These are phyloP conservation scores for Drosophila setosimentum DNA, from an alignment of 2,888 invertebrate genomes.

Conservation along the genomic window DNA sequence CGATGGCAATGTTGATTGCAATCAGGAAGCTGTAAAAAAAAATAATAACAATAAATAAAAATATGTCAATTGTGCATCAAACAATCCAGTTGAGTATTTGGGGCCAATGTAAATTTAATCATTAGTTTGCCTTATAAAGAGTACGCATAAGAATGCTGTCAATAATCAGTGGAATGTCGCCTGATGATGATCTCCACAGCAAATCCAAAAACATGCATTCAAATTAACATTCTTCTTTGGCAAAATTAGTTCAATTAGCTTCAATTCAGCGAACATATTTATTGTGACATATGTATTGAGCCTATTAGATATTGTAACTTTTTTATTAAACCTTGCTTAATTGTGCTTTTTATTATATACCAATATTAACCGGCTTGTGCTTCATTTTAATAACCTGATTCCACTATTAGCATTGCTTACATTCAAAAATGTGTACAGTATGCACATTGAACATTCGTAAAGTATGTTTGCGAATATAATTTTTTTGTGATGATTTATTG, in stretches of 20 bases:
- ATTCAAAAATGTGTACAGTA: background rate
- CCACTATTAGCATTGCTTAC: background rate
- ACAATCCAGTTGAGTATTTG: constrained; percentile 9
- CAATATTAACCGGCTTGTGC: background rate
- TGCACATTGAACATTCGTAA: background rate
- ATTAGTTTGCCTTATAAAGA: constrained; percentile 26
- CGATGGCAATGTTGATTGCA: constrained; percentile 26
- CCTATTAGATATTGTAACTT: background rate
- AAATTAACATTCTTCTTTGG: constrained; percentile 29
- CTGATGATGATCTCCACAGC: constrained; percentile 2
- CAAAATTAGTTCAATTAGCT: constrained; percentile 19
- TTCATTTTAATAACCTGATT: background rate
- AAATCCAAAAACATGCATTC: constrained; percentile 8
- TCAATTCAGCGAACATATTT: background rate
- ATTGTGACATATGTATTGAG: background rate
- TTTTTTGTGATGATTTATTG: background rate
- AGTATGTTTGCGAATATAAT: background rate
- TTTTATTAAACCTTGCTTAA: background rate
- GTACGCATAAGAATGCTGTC: constrained; percentile 22
- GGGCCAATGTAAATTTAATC: constrained; percentile 22
- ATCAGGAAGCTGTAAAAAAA: constrained; percentile 44
- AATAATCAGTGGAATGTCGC: constrained; percentile 16
- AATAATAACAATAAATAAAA: background rate
- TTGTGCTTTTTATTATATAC: background rate
- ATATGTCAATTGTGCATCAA: constrained; percentile 45